A percentile compares a stretch with the other conserved stretches of the same genome.
Evolutionary conservation across 1,140 invertebrate genomes (phyloP).

Genomic region (Cardiocondyla obscurior): DNA sequence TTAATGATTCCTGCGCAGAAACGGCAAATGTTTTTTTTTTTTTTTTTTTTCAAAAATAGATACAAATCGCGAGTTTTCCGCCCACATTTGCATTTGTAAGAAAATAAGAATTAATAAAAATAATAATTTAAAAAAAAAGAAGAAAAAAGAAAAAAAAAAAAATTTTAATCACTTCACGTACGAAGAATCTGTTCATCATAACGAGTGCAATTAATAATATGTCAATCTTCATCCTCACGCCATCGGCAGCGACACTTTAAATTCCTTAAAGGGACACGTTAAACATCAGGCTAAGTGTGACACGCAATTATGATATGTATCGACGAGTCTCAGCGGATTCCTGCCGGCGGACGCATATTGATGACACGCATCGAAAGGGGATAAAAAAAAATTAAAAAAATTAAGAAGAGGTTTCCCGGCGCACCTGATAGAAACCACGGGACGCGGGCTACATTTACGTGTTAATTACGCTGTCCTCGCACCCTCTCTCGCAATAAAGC

Average conservation of each 20-base stretch:
- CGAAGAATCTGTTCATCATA: neutral
- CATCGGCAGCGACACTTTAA: neutral
- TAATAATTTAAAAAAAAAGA: too few species aligned
- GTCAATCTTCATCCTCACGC: neutral
- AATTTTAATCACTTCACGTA: neutral
- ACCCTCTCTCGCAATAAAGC: conserved; percentile 50
- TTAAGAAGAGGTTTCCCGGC: neutral
- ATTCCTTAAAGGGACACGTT: too few species aligned
- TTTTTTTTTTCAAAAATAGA: neutral
- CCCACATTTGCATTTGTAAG: neutral
- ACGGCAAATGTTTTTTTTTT: conserved; percentile 7
- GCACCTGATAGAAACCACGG: conserved; percentile 8
- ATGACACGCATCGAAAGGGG: neutral
- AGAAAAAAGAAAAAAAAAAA: too few species aligned
- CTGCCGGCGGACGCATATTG: neutral
- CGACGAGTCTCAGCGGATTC: conserved; percentile 6
- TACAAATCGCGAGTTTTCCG: neutral
- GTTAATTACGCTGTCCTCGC: conserved; percentile 56
- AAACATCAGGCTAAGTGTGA: neutral
- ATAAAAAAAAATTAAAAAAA: conserved; percentile 39
- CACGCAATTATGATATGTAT: conserved; percentile 28
- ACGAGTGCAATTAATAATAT: neutral
- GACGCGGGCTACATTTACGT: conserved; percentile 52
- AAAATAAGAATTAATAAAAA: too few species aligned
- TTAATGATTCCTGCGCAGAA: conserved; percentile 10